Conservation (phyloP, 2,797 vertebrate genomes). For the Melanogrammus aeglefinus region DNA sequence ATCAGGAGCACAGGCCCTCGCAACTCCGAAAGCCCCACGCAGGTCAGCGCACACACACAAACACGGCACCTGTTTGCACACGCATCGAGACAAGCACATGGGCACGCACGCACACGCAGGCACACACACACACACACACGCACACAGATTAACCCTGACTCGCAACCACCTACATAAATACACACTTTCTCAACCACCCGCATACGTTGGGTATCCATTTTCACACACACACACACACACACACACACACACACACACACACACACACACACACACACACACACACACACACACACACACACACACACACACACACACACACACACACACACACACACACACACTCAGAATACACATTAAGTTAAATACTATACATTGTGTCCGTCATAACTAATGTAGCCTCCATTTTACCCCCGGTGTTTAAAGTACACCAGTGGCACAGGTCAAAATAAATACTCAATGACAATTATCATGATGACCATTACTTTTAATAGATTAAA, state of each 20-base stretch:
- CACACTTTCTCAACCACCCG: not conserved
- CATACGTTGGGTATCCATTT: not conserved
- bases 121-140: no score
- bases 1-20: constrained; percentile 71
- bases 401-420: not conserved
- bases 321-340: no score
- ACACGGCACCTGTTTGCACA: not conserved
- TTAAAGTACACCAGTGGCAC: not conserved
- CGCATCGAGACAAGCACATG: not conserved
- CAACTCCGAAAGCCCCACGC: constrained; percentile 77
- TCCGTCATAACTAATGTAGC: not conserved
- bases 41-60: constrained; percentile 55
- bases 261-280: no score
- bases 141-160: not conserved
- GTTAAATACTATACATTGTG: not conserved
- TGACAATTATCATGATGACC: not conserved
- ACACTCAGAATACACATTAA: not conserved
- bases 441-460: not conserved
- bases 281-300: no score
- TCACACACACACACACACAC: no score
- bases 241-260: no score
- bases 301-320: no score
- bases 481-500: not conserved
- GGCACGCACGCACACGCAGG: not conserved
- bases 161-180: not conserved